Conservation (phyloP, 2,797 vertebrate species). For the Simalia tracyae region DNA sequence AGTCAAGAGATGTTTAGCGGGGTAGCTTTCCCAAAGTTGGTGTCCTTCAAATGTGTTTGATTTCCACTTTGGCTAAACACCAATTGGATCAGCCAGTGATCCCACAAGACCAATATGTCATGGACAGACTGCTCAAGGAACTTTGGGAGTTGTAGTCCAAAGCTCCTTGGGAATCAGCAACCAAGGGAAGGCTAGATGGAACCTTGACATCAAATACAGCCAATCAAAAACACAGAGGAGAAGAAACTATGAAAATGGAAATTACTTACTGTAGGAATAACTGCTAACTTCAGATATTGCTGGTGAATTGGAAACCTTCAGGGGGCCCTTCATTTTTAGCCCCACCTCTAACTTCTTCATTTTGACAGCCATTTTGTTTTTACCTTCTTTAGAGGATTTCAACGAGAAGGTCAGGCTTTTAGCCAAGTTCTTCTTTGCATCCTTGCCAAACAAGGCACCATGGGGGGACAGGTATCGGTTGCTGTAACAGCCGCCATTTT, state of each 20-base stretch:
- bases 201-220: neutral
- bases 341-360: constrained; percentile 79
- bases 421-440: constrained; percentile 74
- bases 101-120: no score
- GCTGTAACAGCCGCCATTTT: constrained; percentile 63
- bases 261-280: constrained; percentile 95
- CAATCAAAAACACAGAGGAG: neutral
- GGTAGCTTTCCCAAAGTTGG: no score
- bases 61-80: no score
- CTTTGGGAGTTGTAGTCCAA: no score
- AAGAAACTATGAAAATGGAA: neutral
- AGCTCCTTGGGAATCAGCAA: no score
- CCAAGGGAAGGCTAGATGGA: neutral
- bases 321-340: constrained; percentile 85
- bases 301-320: constrained; percentile 86
- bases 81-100: no score
- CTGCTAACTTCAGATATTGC: constrained; percentile 94
- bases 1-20: no score
- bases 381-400: constrained; percentile 82
- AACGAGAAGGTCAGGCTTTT: constrained; percentile 80
- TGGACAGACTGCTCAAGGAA: no score
- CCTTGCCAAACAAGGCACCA: constrained; percentile 77
- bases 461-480: constrained; percentile 71
- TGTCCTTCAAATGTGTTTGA: no score
- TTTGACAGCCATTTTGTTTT: constrained; percentile 84